Evolutionary conservation across 1,140 invertebrate species (phyloP).

Genomic region (Cecropterus lyciades): DNA sequence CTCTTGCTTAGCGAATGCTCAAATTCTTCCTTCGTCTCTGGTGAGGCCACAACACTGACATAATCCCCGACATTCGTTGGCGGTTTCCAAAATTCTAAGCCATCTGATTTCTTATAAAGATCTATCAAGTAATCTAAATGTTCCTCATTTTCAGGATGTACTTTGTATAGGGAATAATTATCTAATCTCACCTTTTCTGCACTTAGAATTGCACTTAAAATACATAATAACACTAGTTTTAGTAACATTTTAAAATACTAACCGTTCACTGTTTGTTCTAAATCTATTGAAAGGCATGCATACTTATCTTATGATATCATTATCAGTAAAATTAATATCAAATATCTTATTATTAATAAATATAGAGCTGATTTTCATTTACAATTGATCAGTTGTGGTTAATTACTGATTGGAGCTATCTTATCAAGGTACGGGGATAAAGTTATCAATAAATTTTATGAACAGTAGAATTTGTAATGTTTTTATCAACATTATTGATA

Average conservation of each 20-base stretch:
- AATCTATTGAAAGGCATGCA: neutral
- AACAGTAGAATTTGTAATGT: conserved; percentile 1
- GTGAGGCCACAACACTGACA: conserved; percentile 63
- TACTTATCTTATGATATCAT: neutral
- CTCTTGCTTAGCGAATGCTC: conserved; percentile 53
- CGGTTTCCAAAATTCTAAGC: conserved; percentile 61
- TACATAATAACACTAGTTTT: conserved; percentile 42
- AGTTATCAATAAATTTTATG: conserved; percentile 2
- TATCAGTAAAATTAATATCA: neutral
- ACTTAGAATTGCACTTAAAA: conserved; percentile 36
- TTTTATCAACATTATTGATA: conserved; percentile 8
- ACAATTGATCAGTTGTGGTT: conserved; percentile 1
- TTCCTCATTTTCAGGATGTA: conserved; percentile 54
- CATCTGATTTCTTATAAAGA: conserved; percentile 45
- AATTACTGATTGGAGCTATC: conserved; percentile 14
- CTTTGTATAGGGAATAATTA: conserved; percentile 63
- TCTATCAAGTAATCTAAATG: conserved; percentile 57
- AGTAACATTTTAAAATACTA: conserved; percentile 40
- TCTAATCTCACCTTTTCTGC: conserved; percentile 62
- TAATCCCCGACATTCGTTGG: conserved; percentile 53
- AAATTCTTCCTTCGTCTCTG: conserved; percentile 51
- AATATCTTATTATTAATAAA: conserved; percentile 1
- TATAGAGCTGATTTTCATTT: neutral
- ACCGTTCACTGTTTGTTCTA: conserved; percentile 12
- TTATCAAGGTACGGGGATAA: conserved; percentile 17